Evolutionary conservation across 1,140 invertebrate species (phyloP).

Genomic region (Dufourea novaeangliae): DNA sequence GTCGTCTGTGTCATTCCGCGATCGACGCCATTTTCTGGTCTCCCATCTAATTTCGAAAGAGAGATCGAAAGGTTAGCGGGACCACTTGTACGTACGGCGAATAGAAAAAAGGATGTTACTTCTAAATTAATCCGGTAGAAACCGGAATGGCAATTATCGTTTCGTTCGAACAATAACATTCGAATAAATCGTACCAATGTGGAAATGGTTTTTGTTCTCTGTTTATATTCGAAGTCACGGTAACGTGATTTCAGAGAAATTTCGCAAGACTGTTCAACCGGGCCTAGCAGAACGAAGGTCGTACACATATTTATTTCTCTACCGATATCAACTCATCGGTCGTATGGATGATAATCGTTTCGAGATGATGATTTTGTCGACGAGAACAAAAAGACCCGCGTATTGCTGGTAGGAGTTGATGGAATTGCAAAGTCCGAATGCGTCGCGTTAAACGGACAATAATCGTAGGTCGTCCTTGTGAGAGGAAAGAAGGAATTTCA

Average conservation of each 20-base stretch:
- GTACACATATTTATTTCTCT: neutral
- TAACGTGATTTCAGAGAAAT: neutral
- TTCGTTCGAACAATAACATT: too few species aligned
- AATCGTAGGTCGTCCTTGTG: constrained; percentile 33
- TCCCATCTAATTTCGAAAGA: too few species aligned
- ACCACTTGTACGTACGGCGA: too few species aligned
- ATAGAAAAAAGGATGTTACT: neutral
- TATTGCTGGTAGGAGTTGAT: neutral
- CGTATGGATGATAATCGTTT: neutral
- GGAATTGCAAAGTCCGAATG: neutral
- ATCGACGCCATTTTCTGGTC: neutral
- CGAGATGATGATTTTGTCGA: neutral
- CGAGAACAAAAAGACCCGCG: neutral
- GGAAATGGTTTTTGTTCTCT: neutral
- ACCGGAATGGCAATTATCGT: too few species aligned
- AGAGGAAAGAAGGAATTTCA: constrained; percentile 33
- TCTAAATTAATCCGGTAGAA: neutral
- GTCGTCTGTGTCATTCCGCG: neutral
- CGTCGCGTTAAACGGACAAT: constrained; percentile 31
- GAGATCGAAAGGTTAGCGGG: too few species aligned
- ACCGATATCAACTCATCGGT: neutral
- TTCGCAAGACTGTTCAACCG: neutral
- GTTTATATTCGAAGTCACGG: neutral
- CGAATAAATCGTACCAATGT: neutral
- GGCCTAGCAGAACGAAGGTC: neutral